These are phyloP conservation scores for Sycon ciliatum DNA, from an alignment of 37 sponge, comb jelly and placozoan species.

Conservation along the genomic window DNA sequence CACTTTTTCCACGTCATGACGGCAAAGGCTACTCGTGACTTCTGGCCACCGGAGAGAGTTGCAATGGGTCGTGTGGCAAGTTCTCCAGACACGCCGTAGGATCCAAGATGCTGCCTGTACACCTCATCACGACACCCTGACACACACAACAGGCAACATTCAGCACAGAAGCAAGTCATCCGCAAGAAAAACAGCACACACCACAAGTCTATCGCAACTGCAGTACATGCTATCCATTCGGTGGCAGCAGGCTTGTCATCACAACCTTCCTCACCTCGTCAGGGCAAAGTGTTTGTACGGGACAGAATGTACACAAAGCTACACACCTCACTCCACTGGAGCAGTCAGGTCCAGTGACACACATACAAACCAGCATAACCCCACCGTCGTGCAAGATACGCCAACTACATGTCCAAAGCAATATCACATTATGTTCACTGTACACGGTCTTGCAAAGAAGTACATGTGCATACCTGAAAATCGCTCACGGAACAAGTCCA, in stretches of 20 bases:
- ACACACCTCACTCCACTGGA: too few species aligned
- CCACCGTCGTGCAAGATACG: not conserved
- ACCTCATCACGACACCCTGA: slow-evolving; percentile 50
- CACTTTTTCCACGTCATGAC: slow-evolving; percentile 50
- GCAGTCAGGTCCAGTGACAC: too few species aligned
- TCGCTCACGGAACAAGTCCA: slow-evolving; percentile 55
- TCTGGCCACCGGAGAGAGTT: slow-evolving; percentile 78
- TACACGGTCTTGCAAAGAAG: too few species aligned
- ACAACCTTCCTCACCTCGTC: too few species aligned
- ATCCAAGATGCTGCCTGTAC: slow-evolving; percentile 58
- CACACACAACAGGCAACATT: not conserved
- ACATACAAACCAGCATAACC: not conserved
- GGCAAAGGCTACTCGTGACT: slow-evolving; percentile 70
- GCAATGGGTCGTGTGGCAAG: slow-evolving; percentile 70
- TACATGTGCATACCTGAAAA: slow-evolving; percentile 66
- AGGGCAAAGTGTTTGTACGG: too few species aligned
- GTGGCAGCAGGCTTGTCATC: too few species aligned
- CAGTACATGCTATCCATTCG: too few species aligned
- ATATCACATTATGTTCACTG: too few species aligned
- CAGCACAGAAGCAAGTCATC: not conserved
- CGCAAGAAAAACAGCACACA: too few species aligned
- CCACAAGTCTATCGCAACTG: too few species aligned
- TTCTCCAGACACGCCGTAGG: slow-evolving; percentile 75
- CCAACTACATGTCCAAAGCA: too few species aligned
- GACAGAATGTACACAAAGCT: too few species aligned